Evolutionary conservation across 2,797 vertebrate genomes (phyloP), one percentile per base, ranked within the genome.

Genomic region (Coranthus polyacanthus): DNA sequence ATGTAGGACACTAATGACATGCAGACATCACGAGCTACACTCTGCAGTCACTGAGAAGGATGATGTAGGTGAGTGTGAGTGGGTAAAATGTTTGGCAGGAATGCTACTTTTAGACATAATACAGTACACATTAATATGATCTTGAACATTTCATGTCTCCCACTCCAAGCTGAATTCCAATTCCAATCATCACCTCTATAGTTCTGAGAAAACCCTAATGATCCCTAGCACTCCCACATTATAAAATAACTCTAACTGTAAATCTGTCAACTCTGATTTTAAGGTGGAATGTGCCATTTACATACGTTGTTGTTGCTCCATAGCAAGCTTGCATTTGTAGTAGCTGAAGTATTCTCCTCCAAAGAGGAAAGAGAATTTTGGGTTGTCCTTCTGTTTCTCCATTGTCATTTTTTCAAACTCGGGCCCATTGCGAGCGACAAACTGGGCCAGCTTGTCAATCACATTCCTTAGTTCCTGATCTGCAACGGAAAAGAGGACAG

Each of bases 391-490:
- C 92, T 99, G 98, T 83, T 99, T 99, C 89, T 98, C 97, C 98
- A 98, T 99, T 3, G 98, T 99, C 98, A 99, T 99, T 90, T 98
- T 99, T 91, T 99, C 97, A 78, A 99, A 99, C 85, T 99, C 97
- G 0, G 98, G 98, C 42, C 98, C 97, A 32, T 98, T 99, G 44
- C 98, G 95, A 29, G 98, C 96, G 36, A 99, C 98, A 78, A 99
- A 99, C 89, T 99, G 98, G 22, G 98, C 98, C 83, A 99, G 88
- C 79, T 99, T 99, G 92, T 99, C 98, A 47, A 99, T 99, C 83
- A 99, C 97, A 92, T 99, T 99, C 76, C 95, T 95, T 66, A 98
- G 94, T 84, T 99, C 98, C 85, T 99, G 98, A 84, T 99, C 98
- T 99, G 93, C 51, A 49, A 9, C 16, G 11, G 53, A 5, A 62